Conservation (phyloP, 1,140 invertebrate species). For the Bombus polaris region DNA sequence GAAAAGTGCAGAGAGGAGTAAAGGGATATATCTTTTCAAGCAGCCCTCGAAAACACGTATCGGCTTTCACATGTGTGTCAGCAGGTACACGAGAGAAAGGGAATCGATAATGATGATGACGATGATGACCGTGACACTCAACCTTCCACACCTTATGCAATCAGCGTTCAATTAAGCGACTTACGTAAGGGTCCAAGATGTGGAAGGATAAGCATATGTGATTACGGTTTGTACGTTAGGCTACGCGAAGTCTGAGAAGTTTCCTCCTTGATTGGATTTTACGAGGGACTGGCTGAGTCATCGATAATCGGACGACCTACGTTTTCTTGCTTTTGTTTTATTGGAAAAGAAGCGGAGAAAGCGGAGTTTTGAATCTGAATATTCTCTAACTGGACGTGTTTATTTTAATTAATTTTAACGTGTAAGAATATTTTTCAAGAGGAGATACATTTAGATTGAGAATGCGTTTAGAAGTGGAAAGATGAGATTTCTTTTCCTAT, state of each 20-base stretch:
- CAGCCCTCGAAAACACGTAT: constrained; percentile 10
- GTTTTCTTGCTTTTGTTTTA: background rate
- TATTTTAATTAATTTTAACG: too few relatives aligned
- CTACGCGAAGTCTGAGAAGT: constrained; percentile 10
- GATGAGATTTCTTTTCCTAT: too few relatives aligned
- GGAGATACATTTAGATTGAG: background rate
- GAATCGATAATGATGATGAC: background rate
- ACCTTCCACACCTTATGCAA: constrained; percentile 67
- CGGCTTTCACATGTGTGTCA: constrained; percentile 33
- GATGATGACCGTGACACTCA: constrained; percentile 73
- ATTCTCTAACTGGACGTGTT: background rate
- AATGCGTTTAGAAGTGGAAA: too few relatives aligned
- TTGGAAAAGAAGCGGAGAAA: background rate
- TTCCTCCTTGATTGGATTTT: constrained; percentile 24
- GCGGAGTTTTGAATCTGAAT: background rate
- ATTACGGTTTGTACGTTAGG: background rate
- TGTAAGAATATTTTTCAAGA: background rate
- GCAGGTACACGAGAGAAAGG: constrained; percentile 31
- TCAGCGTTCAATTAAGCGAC: constrained; percentile 51
- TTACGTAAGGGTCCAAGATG: constrained; percentile 53
- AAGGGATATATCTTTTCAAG: background rate
- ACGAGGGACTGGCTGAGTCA: background rate
- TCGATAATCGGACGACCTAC: background rate
- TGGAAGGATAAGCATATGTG: constrained; percentile 36
- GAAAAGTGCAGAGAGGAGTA: background rate